Percentiles rank a stretch among this genome's conserved stretches.
Evolutionary conservation across 2,113 vertebrate genomes (phyloP).

Genomic region (Vulpes vulpes): DNA sequence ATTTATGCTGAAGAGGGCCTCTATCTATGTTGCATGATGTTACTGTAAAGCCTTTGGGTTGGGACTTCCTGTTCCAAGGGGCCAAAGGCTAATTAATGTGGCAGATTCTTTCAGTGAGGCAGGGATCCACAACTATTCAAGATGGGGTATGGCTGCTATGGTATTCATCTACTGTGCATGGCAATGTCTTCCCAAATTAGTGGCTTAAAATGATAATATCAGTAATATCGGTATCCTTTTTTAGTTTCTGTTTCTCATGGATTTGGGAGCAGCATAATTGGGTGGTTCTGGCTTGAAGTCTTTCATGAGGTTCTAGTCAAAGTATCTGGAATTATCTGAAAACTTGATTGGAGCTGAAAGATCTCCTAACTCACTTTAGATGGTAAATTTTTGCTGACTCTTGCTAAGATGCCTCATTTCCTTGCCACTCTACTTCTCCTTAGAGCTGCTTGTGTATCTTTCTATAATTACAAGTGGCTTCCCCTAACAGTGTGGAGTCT

Average conservation of each 20-base stretch:
- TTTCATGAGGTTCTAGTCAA: not conserved
- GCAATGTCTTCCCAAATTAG: not conserved
- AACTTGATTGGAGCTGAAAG: not conserved
- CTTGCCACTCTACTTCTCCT: not conserved
- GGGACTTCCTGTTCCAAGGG: not conserved
- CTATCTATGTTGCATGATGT: not conserved
- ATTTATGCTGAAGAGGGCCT: not conserved
- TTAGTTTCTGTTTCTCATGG: not conserved
- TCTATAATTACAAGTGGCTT: not conserved
- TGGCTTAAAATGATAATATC: not conserved
- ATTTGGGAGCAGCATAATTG: not conserved
- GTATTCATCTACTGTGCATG: not conserved
- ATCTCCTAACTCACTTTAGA: not conserved
- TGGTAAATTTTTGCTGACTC: not conserved
- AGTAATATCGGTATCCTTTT: not conserved
- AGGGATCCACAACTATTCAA: not conserved
- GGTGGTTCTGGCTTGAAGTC: not conserved
- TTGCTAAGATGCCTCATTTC: not conserved
- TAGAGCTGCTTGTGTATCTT: not conserved
- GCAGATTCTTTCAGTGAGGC: not conserved
- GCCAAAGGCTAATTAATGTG: not conserved
- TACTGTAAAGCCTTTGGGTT: not conserved
- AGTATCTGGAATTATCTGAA: not conserved
- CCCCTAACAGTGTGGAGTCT: not conserved
- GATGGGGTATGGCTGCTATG: not conserved